A percentile compares a stretch with the other conserved stretches of the same genome.
Evolutionary conservation across 2,888 invertebrate genomes (phyloP).

Genomic region (Drosophila nr. medialis): DNA sequence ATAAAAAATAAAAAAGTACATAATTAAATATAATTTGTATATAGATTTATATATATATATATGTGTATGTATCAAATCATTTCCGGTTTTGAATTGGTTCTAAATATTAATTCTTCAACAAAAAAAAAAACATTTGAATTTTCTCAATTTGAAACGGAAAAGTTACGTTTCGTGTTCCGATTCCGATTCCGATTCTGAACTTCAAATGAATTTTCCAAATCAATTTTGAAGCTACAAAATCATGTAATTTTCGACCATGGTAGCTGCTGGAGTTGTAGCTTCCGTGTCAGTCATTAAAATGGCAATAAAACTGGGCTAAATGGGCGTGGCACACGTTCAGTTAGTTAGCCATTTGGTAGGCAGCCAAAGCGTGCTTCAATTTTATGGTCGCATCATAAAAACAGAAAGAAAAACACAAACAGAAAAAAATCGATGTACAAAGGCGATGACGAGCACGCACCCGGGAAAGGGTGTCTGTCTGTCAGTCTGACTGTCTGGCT

Average conservation of each 20-base stretch:
- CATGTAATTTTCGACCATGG: neutral
- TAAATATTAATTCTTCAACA: neutral
- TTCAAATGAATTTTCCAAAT: neutral
- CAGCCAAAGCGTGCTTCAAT: constrained; percentile 37
- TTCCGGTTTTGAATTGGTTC: neutral
- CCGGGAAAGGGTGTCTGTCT: neutral
- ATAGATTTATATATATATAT: no score
- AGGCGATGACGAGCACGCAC: constrained; percentile 6
- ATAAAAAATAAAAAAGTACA: neutral
- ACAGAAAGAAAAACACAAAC: neutral
- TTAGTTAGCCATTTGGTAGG: constrained; percentile 5
- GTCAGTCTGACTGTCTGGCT: neutral
- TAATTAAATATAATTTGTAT: neutral
- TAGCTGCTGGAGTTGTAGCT: constrained; percentile 24
- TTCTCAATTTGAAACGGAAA: neutral
- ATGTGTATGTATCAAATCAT: no score
- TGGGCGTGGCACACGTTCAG: constrained; percentile 40
- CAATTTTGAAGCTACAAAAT: neutral
- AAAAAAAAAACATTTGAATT: neutral
- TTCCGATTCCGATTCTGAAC: neutral
- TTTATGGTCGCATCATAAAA: constrained; percentile 29
- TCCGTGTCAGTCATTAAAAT: constrained; percentile 35
- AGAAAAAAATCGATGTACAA: neutral
- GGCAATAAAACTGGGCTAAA: constrained; percentile 35
- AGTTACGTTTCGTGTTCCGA: neutral